A percentile compares a stretch with the other conserved stretches of the same genome.
Conservation (phyloP, 2,888 invertebrate species). For the Nephrotoma flavescens region DNA sequence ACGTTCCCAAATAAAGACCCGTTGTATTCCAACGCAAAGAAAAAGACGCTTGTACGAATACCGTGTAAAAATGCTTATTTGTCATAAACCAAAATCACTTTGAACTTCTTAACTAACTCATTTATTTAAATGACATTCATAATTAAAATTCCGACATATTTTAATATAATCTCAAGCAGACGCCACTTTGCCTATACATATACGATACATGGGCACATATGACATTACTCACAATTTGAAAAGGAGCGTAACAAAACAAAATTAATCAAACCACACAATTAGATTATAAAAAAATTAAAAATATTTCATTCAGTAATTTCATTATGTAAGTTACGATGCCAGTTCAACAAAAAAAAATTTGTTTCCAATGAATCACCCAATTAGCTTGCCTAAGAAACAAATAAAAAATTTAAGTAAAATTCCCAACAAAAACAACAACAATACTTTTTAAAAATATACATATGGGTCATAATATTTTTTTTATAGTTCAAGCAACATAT, state of each 20-base stretch:
- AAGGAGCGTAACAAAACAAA: not conserved
- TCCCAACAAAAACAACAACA: not conserved
- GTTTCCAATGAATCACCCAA: not conserved
- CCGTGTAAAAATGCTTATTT: no score
- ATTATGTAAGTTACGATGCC: not conserved
- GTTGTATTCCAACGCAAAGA: no score
- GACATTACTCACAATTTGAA: not conserved
- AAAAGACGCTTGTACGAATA: no score
- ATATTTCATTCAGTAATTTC: not conserved
- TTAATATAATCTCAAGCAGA: not conserved
- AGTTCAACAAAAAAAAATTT: not conserved
- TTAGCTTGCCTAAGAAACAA: not conserved
- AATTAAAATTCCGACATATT: not conserved
- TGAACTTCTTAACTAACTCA: no score
- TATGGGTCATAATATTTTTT: not conserved
- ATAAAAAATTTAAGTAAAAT: not conserved
- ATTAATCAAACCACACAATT: not conserved
- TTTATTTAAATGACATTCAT: no score
- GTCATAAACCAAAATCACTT: not conserved
- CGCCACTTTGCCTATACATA: not conserved
- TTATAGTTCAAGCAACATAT: not conserved
- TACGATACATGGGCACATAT: not conserved
- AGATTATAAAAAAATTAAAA: not conserved
- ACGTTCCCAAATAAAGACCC: no score
- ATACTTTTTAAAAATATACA: not conserved